These are phyloP conservation scores for Coelinius sp. DNA, from an alignment of 2,888 invertebrate genomes.

Conservation along the genomic window DNA sequence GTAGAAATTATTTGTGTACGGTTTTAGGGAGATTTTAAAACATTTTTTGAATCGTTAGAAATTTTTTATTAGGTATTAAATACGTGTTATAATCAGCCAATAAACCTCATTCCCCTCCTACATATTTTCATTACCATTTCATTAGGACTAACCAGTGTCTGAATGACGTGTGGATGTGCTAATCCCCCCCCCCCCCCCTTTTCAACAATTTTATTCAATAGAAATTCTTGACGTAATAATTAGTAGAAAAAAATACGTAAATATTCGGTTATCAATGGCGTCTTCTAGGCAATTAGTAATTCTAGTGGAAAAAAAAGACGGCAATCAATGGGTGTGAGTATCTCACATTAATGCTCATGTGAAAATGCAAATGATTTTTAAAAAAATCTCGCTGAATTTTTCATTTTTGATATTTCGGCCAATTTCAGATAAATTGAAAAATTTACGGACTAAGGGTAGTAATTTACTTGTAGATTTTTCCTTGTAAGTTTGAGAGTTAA, in stretches of 20 bases:
- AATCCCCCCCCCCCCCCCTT: constrained; percentile 35
- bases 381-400: constrained; percentile 22
- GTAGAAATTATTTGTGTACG: constrained; percentile 12
- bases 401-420: background rate
- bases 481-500: constrained; percentile 38
- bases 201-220: background rate
- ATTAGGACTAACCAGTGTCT: constrained; percentile 44
- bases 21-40: constrained; percentile 27
- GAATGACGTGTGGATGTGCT: constrained; percentile 50
- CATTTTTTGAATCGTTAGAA: constrained; percentile 23
- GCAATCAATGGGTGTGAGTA: constrained; percentile 36
- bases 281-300: constrained; percentile 11
- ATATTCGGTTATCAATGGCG: background rate
- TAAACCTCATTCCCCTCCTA: constrained; percentile 37
- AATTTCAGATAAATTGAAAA: background rate
- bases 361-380: constrained; percentile 37
- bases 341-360: constrained; percentile 36
- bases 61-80: constrained; percentile 17
- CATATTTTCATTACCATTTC: constrained; percentile 31
- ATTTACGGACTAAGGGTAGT: constrained; percentile 50
- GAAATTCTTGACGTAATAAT: background rate
- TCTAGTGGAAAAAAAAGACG: constrained; percentile 37
- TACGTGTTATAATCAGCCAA: constrained; percentile 33
- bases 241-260: background rate
- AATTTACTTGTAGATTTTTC: constrained; percentile 35